A percentile compares a stretch with the other conserved stretches of the same genome.
These are phyloP conservation scores for Thera britannica DNA, from an alignment of 2,888 invertebrate species.

Conservation along the genomic window DNA sequence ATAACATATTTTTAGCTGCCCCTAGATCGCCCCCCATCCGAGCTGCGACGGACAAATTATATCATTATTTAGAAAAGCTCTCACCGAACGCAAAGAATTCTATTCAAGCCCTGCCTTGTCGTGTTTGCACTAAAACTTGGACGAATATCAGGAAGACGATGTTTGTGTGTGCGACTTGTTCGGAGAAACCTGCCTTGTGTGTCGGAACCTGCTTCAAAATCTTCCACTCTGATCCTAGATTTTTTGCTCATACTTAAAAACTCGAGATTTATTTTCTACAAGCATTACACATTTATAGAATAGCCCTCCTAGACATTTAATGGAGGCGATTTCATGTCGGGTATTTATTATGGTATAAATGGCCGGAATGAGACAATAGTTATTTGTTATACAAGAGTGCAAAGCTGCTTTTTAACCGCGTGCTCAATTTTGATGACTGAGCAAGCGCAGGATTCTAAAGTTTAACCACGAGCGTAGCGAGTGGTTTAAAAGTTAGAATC, in stretches of 20 bases:
- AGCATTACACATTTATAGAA: no score
- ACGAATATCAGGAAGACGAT: conserved; percentile 9
- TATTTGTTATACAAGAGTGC: no score
- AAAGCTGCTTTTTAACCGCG: no score
- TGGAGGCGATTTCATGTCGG: no score
- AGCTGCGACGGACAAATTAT: background rate
- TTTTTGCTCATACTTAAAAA: background rate
- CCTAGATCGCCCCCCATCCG: background rate
- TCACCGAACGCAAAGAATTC: conserved; percentile 8
- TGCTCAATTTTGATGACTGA: no score
- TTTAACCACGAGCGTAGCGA: no score
- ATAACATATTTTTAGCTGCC: background rate
- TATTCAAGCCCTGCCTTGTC: conserved; percentile 8
- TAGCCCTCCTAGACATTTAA: no score
- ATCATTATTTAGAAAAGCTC: conserved; percentile 13
- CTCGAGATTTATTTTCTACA: no score
- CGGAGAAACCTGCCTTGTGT: conserved; percentile 13
- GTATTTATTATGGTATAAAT: no score
- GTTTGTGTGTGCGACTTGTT: conserved; percentile 19
- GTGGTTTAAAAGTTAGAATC: no score
- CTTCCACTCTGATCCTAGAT: conserved; percentile 8
- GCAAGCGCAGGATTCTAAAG: no score
- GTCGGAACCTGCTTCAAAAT: conserved; percentile 6
- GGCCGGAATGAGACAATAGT: no score
- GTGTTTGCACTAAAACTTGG: conserved; percentile 14